These are phyloP conservation scores for Parthenolecanium corni DNA, from an alignment of 2,888 invertebrate species.

Conservation along the genomic window DNA sequence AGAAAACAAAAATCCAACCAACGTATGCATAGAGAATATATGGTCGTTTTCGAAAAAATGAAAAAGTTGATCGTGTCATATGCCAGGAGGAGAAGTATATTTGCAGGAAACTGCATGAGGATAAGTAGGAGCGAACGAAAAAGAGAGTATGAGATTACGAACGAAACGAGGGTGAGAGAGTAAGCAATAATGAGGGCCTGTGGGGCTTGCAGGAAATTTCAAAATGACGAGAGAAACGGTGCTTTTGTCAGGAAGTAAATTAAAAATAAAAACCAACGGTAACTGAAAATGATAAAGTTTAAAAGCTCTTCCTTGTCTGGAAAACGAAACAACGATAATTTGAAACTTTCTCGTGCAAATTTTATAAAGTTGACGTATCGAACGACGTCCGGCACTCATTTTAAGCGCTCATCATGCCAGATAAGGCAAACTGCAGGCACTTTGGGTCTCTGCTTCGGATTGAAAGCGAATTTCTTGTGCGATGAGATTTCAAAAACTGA, in stretches of 20 bases:
- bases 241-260: constrained; percentile 25
- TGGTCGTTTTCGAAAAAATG: neutral
- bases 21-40: no score
- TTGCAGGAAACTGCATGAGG: neutral
- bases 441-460: no score
- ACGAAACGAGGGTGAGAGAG: neutral
- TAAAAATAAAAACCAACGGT: constrained; percentile 22
- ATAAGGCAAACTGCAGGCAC: no score
- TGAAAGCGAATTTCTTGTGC: no score
- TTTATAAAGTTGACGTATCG: constrained; percentile 9
- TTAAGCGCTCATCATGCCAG: no score
- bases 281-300: constrained; percentile 25
- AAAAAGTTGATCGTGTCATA: neutral
- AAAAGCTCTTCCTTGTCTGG: constrained; percentile 16
- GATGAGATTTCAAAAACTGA: no score
- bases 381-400: neutral
- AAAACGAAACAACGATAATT: constrained; percentile 14
- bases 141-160: neutral
- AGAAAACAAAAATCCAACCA: no score
- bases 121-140: neutral
- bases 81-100: no score
- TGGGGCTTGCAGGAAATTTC: constrained; percentile 15
- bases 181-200: no score
- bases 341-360: constrained; percentile 20
- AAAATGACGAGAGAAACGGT: constrained; percentile 21